phyloP scores from a whole-genome alignment of 2,113 vertebrate genomes.

The Phalacrocorax carbo region DNA sequence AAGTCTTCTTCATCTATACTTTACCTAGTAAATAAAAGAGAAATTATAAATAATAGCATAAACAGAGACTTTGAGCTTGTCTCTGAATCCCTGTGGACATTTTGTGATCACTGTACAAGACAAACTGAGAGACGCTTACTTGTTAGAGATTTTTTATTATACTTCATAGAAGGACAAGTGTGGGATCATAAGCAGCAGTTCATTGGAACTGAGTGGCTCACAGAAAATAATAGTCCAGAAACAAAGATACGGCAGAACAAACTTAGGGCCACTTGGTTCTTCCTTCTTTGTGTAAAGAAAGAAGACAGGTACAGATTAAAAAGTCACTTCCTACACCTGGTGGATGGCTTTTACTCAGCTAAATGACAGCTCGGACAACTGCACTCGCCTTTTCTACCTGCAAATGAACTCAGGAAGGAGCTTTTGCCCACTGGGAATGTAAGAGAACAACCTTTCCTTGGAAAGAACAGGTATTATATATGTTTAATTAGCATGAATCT shows the following conservation, averaged over 20 bases:
- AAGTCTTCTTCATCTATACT: not conserved
- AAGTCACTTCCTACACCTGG: not conserved
- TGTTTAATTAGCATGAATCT: no score
- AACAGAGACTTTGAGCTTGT: not conserved
- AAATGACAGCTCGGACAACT: not conserved
- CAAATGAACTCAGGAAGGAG: not conserved
- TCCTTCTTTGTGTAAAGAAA: not conserved
- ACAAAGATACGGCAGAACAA: not conserved
- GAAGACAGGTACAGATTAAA: not conserved
- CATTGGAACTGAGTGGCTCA: not conserved
- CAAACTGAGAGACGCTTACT: not conserved
- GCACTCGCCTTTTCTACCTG: not conserved
- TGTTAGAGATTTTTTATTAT: not conserved
- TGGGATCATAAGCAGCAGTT: not conserved
- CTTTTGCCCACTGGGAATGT: not conserved
- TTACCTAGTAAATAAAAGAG: not conserved
- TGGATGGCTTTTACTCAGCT: not conserved
- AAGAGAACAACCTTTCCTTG: no score
- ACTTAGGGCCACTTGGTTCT: not conserved
- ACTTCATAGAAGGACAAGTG: not conserved
- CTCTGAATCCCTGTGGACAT: not conserved
- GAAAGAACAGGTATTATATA: no score
- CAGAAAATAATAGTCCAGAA: not conserved
- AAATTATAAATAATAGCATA: not conserved
- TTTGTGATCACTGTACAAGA: not conserved